These are phyloP conservation scores for Cottus gobio DNA, from an alignment of 2,113 vertebrate genomes.

Conservation along the genomic window DNA sequence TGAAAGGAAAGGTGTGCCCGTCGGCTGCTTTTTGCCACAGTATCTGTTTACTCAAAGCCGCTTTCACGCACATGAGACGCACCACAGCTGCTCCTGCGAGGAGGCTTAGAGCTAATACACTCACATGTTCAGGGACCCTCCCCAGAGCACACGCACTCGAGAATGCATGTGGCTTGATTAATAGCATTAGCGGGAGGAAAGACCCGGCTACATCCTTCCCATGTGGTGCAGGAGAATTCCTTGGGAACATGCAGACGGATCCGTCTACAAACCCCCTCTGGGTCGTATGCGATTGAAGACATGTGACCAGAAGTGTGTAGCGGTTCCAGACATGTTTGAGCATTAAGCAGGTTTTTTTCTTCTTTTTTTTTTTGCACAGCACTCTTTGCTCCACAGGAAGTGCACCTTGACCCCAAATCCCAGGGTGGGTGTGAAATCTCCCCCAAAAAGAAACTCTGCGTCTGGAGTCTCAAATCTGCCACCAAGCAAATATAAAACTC, in stretches of 20 bases:
- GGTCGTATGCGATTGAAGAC: conserved; percentile 47
- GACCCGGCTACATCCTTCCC: conserved; percentile 57
- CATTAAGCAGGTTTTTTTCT: conserved; percentile 14
- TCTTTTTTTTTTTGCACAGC: neutral
- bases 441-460: conserved; percentile 20
- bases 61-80: conserved; percentile 34
- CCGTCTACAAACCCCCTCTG: conserved; percentile 32
- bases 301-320: conserved; percentile 56
- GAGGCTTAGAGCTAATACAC: conserved; percentile 45
- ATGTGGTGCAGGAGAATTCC: conserved; percentile 67
- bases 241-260: conserved; percentile 60
- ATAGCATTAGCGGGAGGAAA: conserved; percentile 67
- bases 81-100: conserved; percentile 64
- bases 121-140: conserved; percentile 45
- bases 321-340: conserved; percentile 53
- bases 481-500: conserved; percentile 3
- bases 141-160: conserved; percentile 43
- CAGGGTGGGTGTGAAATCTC: conserved; percentile 49
- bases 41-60: conserved; percentile 71
- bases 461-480: conserved; percentile 18
- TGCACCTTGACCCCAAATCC: conserved; percentile 70
- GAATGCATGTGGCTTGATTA: conserved; percentile 69
- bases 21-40: conserved; percentile 45
- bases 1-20: conserved; percentile 69
- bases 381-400: conserved; percentile 63